A percentile compares a stretch with the other conserved stretches of the same genome.
These are phyloP conservation scores for Thereva nobilitata DNA, from an alignment of 2,888 invertebrate genomes.

Conservation along the genomic window DNA sequence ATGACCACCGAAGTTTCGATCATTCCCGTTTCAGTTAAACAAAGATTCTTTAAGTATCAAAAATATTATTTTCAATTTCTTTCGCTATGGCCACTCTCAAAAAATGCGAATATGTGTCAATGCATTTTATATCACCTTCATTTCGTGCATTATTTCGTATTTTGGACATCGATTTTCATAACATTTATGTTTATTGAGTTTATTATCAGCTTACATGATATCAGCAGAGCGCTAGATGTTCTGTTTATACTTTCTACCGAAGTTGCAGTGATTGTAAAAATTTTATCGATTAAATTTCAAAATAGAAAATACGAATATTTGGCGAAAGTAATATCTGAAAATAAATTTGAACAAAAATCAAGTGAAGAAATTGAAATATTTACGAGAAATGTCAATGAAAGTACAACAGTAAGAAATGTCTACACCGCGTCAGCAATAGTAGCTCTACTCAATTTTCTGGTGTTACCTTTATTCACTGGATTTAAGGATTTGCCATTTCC, in stretches of 20 bases:
- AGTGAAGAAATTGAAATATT: background rate
- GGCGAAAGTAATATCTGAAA: background rate
- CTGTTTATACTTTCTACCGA: background rate
- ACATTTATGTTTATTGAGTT: constrained; percentile 12
- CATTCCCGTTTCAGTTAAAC: no score
- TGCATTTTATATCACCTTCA: constrained; percentile 2
- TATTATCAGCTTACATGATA: background rate
- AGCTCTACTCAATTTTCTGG: background rate
- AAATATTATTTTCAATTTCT: constrained; percentile 7
- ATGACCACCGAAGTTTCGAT: no score
- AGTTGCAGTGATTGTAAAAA: constrained; percentile 6
- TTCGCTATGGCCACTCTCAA: constrained; percentile 4
- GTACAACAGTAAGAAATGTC: constrained; percentile 2
- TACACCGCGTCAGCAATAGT: background rate
- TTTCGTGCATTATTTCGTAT: constrained; percentile 1
- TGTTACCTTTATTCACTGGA: background rate
- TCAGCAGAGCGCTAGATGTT: background rate
- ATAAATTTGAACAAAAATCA: background rate
- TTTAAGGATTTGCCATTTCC: background rate
- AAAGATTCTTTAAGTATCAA: constrained; percentile 12
- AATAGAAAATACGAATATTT: constrained; percentile 9
- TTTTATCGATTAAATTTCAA: constrained; percentile 11
- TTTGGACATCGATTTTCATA: constrained; percentile 7
- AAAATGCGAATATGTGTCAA: background rate
- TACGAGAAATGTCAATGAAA: background rate